Base-by-base conservation (phyloP, 2,797 vertebrate species). In the Enteromius radiatus region DNA sequence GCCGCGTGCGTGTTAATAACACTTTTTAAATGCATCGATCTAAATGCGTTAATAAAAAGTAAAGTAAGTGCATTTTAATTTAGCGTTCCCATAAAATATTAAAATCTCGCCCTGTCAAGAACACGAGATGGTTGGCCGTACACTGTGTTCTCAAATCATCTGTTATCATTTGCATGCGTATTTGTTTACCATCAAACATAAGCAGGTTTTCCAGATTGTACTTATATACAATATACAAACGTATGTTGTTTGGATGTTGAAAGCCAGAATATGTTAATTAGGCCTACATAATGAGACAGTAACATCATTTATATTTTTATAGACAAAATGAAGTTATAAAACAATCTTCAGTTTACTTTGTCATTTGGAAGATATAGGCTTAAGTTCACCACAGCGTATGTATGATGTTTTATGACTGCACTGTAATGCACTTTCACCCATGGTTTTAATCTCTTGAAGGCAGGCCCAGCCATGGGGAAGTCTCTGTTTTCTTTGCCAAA, bases 401-500 rank as follows among this genome's bases (percentile, higher is more conserved):
- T 1, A 36, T n/a, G 47, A 36, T 74, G 1, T 14, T n/a, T 76
- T 3, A 26, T 59, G 33, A 59, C 12, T 56, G 15, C 38, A 70
- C 4, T 71, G 31, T 31, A 47, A 23, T 49, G 28, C 19, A 19
- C 17, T 67, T 43, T 15, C 17, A 52, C 21, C 10, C 4, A n/a
- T 67, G 3, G 23, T 56, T 36, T 68, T 41, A 52, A 38, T 41
- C n/a, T 19, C 41, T 7, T 14, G 11, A 33, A 91, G 86, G 86
- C 69, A 86, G 64, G 78, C 86, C 77, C 86, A 94, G 92, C 88
- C 61, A 99, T 99, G 98, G 98, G 98, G 68, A 97, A 97, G 91
- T 94, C 96, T 61, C 93, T 96, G 87, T 98, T 97, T 86, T 95
- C 92, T 82, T 85, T 96, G 87, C 90, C 92, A 71, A 94, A 96